Evolutionary conservation across 2,888 invertebrate genomes (phyloP).

Genomic region (Lepidochrysops patricia): DNA sequence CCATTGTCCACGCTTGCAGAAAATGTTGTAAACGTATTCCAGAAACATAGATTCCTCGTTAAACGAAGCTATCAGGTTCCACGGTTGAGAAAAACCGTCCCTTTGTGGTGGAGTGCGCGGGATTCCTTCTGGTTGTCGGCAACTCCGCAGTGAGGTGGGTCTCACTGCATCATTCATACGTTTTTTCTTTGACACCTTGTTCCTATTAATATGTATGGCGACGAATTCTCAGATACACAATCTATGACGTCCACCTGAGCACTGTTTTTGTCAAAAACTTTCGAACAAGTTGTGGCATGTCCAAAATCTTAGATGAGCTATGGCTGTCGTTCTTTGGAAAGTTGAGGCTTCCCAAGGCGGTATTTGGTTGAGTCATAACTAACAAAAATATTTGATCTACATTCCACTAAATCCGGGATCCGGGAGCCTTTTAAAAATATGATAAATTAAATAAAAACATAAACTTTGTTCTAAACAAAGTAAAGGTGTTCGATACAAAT

Average conservation of each 20-base stretch:
- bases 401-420: neutral
- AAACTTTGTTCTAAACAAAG: neutral
- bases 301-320: neutral
- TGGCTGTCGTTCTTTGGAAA: no score
- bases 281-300: neutral
- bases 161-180: constrained; percentile 70
- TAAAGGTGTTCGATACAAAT: neutral
- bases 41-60: constrained; percentile 45
- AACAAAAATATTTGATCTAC: neutral
- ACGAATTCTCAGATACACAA: constrained; percentile 11
- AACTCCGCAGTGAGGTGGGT: constrained; percentile 53
- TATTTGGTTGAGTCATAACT: neutral
- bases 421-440: neutral
- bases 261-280: neutral
- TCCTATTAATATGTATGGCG: constrained; percentile 63
- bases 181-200: constrained; percentile 68
- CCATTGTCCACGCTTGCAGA: constrained; percentile 7
- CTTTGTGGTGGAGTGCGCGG: constrained; percentile 58
- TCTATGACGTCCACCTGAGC: constrained; percentile 10
- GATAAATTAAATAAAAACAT: no score
- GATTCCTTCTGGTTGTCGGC: constrained; percentile 66
- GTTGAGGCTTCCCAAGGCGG: neutral
- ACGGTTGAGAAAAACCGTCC: constrained; percentile 51
- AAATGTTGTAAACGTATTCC: constrained; percentile 14
- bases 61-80: constrained; percentile 66